Evolutionary conservation across 2,113 vertebrate genomes (phyloP).

Genomic region (Ceyx margarethae): DNA sequence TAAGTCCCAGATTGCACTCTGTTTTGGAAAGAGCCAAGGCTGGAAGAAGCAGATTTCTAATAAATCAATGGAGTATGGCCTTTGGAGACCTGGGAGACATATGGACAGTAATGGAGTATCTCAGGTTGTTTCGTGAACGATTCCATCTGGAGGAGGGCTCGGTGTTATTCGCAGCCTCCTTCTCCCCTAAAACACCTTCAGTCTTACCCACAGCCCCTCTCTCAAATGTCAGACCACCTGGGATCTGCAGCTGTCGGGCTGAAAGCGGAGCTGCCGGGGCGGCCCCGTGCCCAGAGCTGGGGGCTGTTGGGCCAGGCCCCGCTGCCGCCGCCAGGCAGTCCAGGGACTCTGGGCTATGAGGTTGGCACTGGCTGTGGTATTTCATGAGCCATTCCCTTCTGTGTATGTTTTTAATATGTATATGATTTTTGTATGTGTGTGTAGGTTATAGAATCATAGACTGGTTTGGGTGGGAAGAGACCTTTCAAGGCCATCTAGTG

Average conservation of each 20-base stretch:
- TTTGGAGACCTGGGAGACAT: constrained; percentile 87
- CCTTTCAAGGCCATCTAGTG: neutral
- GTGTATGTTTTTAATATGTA: accelerated
- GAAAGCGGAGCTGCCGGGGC: constrained; percentile 81
- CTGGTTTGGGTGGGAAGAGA: neutral
- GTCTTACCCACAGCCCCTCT: constrained; percentile 84
- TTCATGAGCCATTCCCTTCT: neutral
- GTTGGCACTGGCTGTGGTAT: accelerated
- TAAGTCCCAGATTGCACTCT: constrained; percentile 64
- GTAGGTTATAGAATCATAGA: neutral
- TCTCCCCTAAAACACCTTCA: constrained; percentile 88
- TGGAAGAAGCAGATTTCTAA: constrained; percentile 76
- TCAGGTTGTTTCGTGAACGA: constrained; percentile 88
- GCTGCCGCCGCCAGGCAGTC: accelerated
- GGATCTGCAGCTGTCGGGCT: constrained; percentile 91
- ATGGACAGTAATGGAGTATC: constrained; percentile 89
- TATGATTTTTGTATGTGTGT: neutral
- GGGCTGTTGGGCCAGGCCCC: too few relatives aligned
- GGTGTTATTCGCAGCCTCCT: constrained; percentile 80
- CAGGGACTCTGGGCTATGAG: neutral
- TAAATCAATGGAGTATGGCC: constrained; percentile 88
- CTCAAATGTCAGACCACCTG: constrained; percentile 98
- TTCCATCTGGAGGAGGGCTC: constrained; percentile 85
- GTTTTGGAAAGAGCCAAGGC: constrained; percentile 47
- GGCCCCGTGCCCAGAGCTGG: neutral